Percentiles rank a stretch among this genome's conserved stretches.
Conservation (phyloP, 2,797 vertebrate genomes). For the Capromys pilorides region DNA sequence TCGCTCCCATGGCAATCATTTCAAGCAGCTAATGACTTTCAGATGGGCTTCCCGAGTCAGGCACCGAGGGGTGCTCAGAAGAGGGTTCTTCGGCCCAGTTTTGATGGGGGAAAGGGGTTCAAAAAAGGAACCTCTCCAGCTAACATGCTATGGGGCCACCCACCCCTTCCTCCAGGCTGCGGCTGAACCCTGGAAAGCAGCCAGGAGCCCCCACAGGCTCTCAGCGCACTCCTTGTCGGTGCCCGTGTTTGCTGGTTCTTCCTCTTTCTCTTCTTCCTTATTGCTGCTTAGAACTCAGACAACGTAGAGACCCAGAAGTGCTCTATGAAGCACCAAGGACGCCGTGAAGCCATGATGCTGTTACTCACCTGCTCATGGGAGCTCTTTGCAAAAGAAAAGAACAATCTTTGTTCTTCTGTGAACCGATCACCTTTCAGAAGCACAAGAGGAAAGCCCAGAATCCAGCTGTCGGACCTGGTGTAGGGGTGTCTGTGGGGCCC, state of each 20-base stretch:
- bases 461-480: not conserved
- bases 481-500: not conserved
- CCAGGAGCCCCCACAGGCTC: not conserved
- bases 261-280: not conserved
- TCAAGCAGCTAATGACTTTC: conserved; percentile 91
- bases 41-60: conserved; percentile 87
- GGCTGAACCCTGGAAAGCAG: not conserved
- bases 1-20: conserved; percentile 92
- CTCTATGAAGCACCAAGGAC: not conserved
- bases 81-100: conserved; percentile 60
- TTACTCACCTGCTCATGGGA: conserved; percentile 55
- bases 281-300: not conserved
- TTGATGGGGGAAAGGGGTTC: conserved; percentile 33
- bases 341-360: not conserved
- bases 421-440: not conserved
- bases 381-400: conserved; percentile 35
- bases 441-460: not conserved
- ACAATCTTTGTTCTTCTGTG: conserved; percentile 1
- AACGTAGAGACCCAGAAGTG: not conserved
- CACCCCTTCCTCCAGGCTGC: not conserved
- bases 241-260: accelerated
- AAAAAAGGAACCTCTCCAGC: conserved; percentile 70
- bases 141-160: not conserved
- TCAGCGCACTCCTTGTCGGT: not conserved
- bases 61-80: conserved; percentile 56